Evolutionary conservation across 1,140 invertebrate species (phyloP).

Genomic region (Neocloeon triangulifer): DNA sequence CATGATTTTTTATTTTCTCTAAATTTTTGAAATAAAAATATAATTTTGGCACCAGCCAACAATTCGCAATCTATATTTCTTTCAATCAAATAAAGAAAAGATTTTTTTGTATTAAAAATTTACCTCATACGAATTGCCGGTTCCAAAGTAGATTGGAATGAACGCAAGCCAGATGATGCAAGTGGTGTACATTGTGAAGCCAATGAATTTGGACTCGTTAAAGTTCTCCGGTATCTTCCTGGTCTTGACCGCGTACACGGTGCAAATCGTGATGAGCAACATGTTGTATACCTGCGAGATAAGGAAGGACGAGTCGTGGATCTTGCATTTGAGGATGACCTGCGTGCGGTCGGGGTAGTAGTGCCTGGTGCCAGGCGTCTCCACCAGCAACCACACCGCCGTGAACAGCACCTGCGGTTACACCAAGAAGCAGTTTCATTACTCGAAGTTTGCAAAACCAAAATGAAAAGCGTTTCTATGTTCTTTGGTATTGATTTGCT

Average conservation of each 20-base stretch:
- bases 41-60: too few species aligned
- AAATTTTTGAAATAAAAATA: too few species aligned
- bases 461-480: too few species aligned
- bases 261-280: slow-evolving; percentile 54
- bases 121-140: too few species aligned
- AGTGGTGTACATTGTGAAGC: slow-evolving; percentile 72
- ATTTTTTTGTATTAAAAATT: too few species aligned
- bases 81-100: too few species aligned
- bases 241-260: slow-evolving; percentile 66
- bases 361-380: slow-evolving; percentile 36
- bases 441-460: too few species aligned
- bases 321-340: slow-evolving; percentile 44
- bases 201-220: slow-evolving; percentile 66
- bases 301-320: slow-evolving; percentile 39
- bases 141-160: slow-evolving; percentile 62
- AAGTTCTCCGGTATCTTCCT: slow-evolving; percentile 74
- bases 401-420: slow-evolving; percentile 18
- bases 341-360: slow-evolving; percentile 28
- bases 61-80: too few species aligned
- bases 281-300: slow-evolving; percentile 59
- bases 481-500: too few species aligned
- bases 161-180: slow-evolving; percentile 79
- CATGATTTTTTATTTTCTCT: too few species aligned
- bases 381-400: slow-evolving; percentile 29
- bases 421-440: slow-evolving; percentile 1